Evolutionary conservation across 92 coral and sea anemone species (phyloP).

Genomic region (Pocillopora grandis): DNA sequence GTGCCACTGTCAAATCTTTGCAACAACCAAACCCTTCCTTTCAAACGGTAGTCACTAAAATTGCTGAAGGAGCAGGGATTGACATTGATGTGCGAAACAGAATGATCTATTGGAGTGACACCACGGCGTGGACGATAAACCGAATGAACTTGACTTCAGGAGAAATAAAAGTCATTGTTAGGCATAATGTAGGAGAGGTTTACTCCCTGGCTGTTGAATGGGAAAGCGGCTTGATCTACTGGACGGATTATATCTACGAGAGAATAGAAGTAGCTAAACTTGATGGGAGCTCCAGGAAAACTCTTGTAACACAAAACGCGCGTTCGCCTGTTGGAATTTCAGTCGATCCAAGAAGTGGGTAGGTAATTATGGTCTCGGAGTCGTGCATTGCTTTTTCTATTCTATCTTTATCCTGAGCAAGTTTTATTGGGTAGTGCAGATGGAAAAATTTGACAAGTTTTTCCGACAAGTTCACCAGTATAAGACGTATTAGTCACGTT

Average conservation of each 20-base stretch:
- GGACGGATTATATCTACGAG: slow-evolving; percentile 44
- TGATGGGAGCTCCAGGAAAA: slow-evolving; percentile 45
- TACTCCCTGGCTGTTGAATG: slow-evolving; percentile 42
- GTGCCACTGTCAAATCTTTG: slow-evolving; percentile 7
- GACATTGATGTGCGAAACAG: slow-evolving; percentile 61
- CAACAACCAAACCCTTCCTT: slow-evolving; percentile 4
- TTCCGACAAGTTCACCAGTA: no score
- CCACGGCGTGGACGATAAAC: slow-evolving; percentile 39
- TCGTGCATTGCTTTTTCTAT: background rate
- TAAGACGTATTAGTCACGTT: no score
- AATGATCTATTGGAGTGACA: slow-evolving; percentile 63
- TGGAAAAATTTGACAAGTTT: no score
- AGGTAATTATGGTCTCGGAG: background rate
- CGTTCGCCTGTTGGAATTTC: slow-evolving; percentile 59
- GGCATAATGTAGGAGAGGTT: slow-evolving; percentile 32
- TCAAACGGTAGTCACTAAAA: slow-evolving; percentile 12
- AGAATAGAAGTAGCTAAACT: slow-evolving; percentile 53
- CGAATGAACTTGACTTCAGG: slow-evolving; percentile 59
- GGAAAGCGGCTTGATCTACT: slow-evolving; percentile 57
- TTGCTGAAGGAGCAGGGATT: slow-evolving; percentile 42
- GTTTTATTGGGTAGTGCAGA: no score
- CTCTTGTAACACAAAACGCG: slow-evolving; percentile 30
- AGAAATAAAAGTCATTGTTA: slow-evolving; percentile 32
- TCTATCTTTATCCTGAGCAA: no score
- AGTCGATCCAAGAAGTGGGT: slow-evolving; percentile 74